Base-by-base conservation (phyloP, 2,797 vertebrate species). In the Megaceryle alcyon region DNA sequence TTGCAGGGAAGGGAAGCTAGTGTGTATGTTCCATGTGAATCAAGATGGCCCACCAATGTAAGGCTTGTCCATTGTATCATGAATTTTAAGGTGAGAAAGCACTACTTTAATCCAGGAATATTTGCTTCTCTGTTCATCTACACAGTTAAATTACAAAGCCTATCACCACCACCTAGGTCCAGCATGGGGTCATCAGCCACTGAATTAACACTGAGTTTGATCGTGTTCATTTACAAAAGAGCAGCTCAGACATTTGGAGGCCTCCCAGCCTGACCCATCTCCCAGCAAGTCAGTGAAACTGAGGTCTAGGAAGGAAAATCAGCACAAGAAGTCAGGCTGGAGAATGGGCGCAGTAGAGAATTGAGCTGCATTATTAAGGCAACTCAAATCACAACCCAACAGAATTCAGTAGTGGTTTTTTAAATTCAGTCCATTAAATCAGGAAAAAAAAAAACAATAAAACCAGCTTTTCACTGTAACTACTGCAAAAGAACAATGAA, bases 401-500 rank as follows among this genome's bases (percentile, higher is more conserved):
- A 60, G 48, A 80, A 88, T 57, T 80, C 61, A 90, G 33, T 0
- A 43, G 54, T 4, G 22, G 17, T 85, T 95, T 95, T 90, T 85
- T 59, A 81, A 94, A 95, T 68, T 93, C 82, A 88, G 68, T 76
- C 63, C 82, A 51, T 56, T 87, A 80, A 85, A 92, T 61, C 71
- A 84, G 54, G 69, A 87, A 79, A 53, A 51, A 28, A 28, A 51
- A 16, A 4, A 14, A 14, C 39, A 72, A 91, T 90, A 93, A 97
- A 97, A 86, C 26, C 63, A 81, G 44, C 64, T 94, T 96, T 94
- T 96, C 88, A 83, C 70, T 64, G 69, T 56, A 63, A 76, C 90
- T 82, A 75, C 78, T 86, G 85, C 91, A 92, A 88, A 89, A 90
- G 88, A 96, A 81, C 80, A 96, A 92, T 82, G 93, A 95, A 93